Conservation (phyloP, 2,797 vertebrate genomes). For the Rhyacichthys aspro region DNA sequence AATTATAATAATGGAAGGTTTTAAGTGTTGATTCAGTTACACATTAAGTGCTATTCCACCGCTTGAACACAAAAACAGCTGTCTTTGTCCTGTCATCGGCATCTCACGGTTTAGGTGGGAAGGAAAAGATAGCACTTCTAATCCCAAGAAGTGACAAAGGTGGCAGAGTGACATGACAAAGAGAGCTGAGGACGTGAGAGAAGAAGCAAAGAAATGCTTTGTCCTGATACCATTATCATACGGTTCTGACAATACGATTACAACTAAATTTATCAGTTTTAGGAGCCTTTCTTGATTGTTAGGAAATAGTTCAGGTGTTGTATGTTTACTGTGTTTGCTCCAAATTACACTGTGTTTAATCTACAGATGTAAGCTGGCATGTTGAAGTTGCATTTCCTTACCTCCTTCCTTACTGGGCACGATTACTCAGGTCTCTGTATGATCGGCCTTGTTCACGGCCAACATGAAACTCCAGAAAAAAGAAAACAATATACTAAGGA, state of each 20-base stretch:
- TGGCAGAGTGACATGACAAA: constrained; percentile 12
- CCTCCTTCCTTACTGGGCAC: neutral
- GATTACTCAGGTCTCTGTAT: neutral
- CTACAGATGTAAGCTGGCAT: neutral
- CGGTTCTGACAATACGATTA: no score
- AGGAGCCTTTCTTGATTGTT: no score
- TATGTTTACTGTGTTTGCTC: no score
- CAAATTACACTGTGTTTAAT: no score
- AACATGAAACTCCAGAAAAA: neutral
- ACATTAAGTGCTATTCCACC: neutral
- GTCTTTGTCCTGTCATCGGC: constrained; percentile 19
- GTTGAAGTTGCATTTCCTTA: no score
- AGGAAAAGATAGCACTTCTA: neutral
- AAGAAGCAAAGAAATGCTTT: neutral
- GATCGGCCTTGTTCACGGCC: neutral
- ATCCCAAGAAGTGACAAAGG: constrained; percentile 2
- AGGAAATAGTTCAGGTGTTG: no score
- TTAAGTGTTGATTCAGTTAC: constrained; percentile 3
- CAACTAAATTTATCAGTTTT: no score
- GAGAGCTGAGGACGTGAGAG: constrained; percentile 24
- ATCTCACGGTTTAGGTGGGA: constrained; percentile 24
- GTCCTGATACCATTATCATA: no score
- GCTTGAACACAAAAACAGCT: constrained; percentile 19
- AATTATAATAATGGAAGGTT: constrained; percentile 5
- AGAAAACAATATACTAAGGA: no score